Evolutionary conservation across 35 echinoderm and acorn worm species (phyloP), one percentile per base, ranked within the genome.

Genomic region (Hemicentrotus pulcherrimus): DNA sequence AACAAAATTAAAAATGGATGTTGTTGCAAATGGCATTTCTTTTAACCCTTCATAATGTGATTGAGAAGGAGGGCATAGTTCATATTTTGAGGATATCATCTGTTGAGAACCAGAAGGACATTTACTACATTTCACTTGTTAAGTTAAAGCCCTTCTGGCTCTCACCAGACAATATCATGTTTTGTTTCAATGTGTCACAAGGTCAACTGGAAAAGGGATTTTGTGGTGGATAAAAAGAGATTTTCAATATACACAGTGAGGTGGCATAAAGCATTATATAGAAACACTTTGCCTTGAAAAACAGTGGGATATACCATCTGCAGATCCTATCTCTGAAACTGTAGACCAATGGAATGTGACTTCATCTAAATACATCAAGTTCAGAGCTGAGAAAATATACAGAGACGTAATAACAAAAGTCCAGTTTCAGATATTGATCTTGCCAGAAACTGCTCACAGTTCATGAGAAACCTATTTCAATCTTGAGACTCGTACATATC

Each of bases 311-410:
- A 70, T 78, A 78, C 15, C 65, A 78, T 78, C 22, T 78, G 65
- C 65, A 78, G 65, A 78, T 78, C 65, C 65, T 78, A 78, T 78
- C 65, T 78, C 65, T 78, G 65, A 78, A 78, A 78, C 24, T 28
- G 28, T n/a, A 78, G 65, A 78, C 65, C 65, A 78, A 22, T 78
- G 65, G 65, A 78, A 78, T 78, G 65, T n/a, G 28, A 78, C 65
- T 78, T 78, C 65, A 78, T 78, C 65, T n/a, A 78, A 78, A 78
- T 28, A 78, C 65, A 78, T 78, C 65, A 78, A 78, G 65, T 78
- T 78, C 19, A 3, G 65, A 78, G 65, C 65, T 78, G 65, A 78
- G n/a, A 78, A 78, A 78, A 78, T 78, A 78, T 78, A 78, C 65
- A n/a, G 65, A 78, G 65, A 78, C 7, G 65, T 78, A n/a, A 78